phyloP scores from a whole-genome alignment of 2,113 vertebrate species.

The Halichoerus grypus region DNA sequence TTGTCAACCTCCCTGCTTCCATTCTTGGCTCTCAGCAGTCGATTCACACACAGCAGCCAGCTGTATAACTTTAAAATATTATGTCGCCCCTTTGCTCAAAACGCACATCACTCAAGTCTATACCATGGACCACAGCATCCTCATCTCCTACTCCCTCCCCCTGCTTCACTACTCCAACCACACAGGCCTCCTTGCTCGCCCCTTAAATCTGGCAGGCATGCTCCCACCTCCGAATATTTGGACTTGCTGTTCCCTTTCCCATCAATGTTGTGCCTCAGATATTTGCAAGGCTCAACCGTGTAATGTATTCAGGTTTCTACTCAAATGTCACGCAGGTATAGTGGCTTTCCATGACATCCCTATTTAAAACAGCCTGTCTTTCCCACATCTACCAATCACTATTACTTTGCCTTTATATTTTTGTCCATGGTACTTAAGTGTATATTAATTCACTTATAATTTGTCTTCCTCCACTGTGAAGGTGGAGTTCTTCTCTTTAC shows the following conservation, averaged over 20 bases:
- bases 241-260: not conserved
- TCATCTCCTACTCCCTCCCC: not conserved
- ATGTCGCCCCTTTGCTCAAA: not conserved
- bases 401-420: not conserved
- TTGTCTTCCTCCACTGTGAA: not conserved
- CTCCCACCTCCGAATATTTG: not conserved
- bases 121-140: not conserved
- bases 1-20: not conserved
- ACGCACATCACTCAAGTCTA: not conserved
- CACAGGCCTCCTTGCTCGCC: not conserved
- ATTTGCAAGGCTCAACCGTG: not conserved
- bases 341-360: not conserved
- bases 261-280: not conserved
- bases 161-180: not conserved
- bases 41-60: not conserved
- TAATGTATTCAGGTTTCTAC: not conserved
- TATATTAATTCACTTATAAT: not conserved
- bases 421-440: not conserved
- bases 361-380: not conserved
- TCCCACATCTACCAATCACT: not conserved
- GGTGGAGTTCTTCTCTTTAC: not conserved
- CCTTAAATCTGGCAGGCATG: not conserved
- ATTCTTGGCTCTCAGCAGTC: not conserved
- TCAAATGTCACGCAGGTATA: not conserved
- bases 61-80: not conserved